Percentiles rank a stretch among this genome's conserved stretches.
phyloP scores from a whole-genome alignment of 2,113 vertebrate species.

The Pollimyrus isidori region DNA sequence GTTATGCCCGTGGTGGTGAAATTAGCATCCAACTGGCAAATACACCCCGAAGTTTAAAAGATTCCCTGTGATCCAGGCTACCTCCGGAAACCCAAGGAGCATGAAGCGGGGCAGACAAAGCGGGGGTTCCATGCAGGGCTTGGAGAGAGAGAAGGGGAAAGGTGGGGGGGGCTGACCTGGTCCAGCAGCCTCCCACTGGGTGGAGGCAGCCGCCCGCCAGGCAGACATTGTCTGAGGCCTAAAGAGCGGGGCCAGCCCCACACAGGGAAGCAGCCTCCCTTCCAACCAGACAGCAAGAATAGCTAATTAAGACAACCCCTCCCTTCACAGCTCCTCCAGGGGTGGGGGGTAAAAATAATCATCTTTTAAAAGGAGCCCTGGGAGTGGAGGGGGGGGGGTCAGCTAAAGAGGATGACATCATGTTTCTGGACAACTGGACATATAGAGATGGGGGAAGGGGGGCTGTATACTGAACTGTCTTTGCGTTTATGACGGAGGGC shows the following conservation, averaged over 20 bases:
- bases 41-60: not conserved
- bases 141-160: conserved; percentile 43
- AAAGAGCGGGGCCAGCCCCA: conserved; percentile 46
- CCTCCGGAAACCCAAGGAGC: not conserved
- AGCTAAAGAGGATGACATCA: conserved; percentile 40
- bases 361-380: conserved; percentile 44
- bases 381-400: conserved; percentile 22
- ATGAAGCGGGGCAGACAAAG: conserved; percentile 18
- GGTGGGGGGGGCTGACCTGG: conserved; percentile 56
- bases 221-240: conserved; percentile 46
- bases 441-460: not conserved
- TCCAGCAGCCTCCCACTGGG: conserved; percentile 57
- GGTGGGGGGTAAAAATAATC: conserved; percentile 53
- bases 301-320: conserved; percentile 60
- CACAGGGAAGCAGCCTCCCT: conserved; percentile 49
- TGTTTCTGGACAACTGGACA: conserved; percentile 30
- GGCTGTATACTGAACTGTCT: not conserved
- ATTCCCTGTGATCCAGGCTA: not conserved
- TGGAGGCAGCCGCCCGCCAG: conserved; percentile 53
- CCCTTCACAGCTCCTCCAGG: conserved; percentile 34
- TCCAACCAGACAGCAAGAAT: conserved; percentile 52
- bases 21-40: not conserved
- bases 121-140: conserved; percentile 49
- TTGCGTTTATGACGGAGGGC: not conserved
- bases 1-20: not conserved